A percentile compares a stretch with the other conserved stretches of the same genome.
Conservation (phyloP, 2,113 vertebrate genomes). For the Sylvicapra grimmia region DNA sequence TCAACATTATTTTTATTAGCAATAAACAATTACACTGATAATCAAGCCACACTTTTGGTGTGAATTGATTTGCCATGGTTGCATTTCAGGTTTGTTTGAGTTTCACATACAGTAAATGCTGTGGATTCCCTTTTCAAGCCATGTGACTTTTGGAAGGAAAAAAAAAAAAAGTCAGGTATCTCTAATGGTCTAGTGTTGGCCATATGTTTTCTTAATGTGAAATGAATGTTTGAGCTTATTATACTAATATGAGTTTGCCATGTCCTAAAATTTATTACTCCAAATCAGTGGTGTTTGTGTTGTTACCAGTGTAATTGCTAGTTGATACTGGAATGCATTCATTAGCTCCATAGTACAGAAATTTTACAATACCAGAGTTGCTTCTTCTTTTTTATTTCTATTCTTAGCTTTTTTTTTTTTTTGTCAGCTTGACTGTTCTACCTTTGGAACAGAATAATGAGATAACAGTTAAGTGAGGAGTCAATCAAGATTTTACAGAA, state of each 20-base stretch:
- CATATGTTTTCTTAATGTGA: conserved; percentile 71
- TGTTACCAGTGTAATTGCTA: conserved; percentile 70
- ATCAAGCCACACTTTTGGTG: neutral
- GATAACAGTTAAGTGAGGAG: conserved; percentile 68
- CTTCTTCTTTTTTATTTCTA: conserved; percentile 40
- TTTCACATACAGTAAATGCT: conserved; percentile 18
- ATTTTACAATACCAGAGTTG: conserved; percentile 66
- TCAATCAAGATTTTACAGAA: conserved; percentile 57
- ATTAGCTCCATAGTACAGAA: conserved; percentile 77
- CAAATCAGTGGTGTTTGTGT: conserved; percentile 73
- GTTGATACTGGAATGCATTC: conserved; percentile 75
- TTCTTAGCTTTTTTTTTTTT: neutral
- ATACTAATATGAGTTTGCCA: conserved; percentile 65
- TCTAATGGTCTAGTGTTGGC: conserved; percentile 20
- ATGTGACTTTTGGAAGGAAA: conserved; percentile 34
- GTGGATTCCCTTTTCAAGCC: conserved; percentile 36
- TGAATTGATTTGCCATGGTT: neutral
- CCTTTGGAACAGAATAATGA: conserved; percentile 69
- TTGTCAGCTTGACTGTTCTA: conserved; percentile 70
- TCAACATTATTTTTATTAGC: neutral
- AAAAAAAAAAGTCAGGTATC: conserved; percentile 34
- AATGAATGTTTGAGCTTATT: conserved; percentile 73
- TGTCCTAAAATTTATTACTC: conserved; percentile 75
- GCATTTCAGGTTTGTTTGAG: conserved; percentile 51
- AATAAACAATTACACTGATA: neutral